A percentile compares a stretch with the other conserved stretches of the same genome.
Conservation (phyloP, 1,140 invertebrate species). For the Diorhabda elongata region DNA sequence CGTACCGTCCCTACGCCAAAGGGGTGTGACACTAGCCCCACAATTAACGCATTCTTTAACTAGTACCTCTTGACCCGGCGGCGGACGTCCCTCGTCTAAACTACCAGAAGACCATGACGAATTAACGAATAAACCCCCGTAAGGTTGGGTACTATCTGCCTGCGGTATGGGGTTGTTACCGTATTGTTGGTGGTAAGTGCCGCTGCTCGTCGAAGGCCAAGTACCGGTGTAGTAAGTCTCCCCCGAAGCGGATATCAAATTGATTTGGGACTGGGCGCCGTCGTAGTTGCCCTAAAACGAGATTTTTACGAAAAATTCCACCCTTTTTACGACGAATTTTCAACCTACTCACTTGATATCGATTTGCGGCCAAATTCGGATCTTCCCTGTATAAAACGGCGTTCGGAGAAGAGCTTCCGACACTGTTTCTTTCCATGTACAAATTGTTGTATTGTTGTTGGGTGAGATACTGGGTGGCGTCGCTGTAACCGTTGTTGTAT, state of each 20-base stretch:
- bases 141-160: constrained; percentile 27
- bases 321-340: neutral
- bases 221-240: constrained; percentile 21
- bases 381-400: constrained; percentile 31
- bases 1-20: constrained; percentile 84
- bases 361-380: constrained; percentile 34
- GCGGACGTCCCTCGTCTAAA: constrained; percentile 16
- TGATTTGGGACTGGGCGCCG: constrained; percentile 7
- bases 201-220: constrained; percentile 12
- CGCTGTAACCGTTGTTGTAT: constrained; percentile 28
- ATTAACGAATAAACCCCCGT: constrained; percentile 20
- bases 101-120: constrained; percentile 19
- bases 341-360: constrained; percentile 30
- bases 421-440: constrained; percentile 26
- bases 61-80: constrained; percentile 50
- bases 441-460: constrained; percentile 34
- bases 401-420: constrained; percentile 31
- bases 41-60: constrained; percentile 87
- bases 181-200: constrained; percentile 27
- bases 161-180: constrained; percentile 28
- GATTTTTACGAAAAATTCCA: neutral
- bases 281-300: constrained; percentile 12
- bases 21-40: constrained; percentile 74
- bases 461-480: constrained; percentile 32
- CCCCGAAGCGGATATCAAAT: constrained; percentile 9